Percentiles rank a stretch among this genome's conserved stretches.
phyloP scores from a whole-genome alignment of 2,888 invertebrate species.

The Agriopis aurantiaria region DNA sequence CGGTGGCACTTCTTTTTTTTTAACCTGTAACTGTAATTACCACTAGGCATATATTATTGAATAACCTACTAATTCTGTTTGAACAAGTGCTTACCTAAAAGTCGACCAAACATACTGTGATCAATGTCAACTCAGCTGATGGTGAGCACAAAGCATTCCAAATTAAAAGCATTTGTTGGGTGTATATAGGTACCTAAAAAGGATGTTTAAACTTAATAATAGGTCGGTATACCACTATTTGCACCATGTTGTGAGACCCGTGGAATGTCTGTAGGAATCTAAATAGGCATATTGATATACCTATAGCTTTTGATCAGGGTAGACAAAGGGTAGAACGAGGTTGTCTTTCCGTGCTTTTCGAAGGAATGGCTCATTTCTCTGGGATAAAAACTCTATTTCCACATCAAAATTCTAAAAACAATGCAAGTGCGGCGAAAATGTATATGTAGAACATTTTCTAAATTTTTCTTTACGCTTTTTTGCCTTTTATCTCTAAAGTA shows the following conservation, averaged over 20 bases:
- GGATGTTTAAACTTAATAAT: constrained; percentile 19
- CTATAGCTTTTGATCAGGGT: too few relatives aligned
- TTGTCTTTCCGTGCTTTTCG: too few relatives aligned
- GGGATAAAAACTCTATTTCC: too few relatives aligned
- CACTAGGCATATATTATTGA: constrained; percentile 36
- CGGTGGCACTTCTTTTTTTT: too few relatives aligned
- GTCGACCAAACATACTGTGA: not conserved
- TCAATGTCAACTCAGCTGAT: constrained; percentile 38
- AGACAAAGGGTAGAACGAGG: too few relatives aligned
- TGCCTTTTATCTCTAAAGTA: too few relatives aligned
- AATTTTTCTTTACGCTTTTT: too few relatives aligned
- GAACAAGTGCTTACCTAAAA: constrained; percentile 55
- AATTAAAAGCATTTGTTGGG: constrained; percentile 37
- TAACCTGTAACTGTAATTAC: too few relatives aligned
- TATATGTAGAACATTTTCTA: too few relatives aligned
- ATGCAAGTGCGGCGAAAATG: too few relatives aligned
- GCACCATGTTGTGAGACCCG: not conserved
- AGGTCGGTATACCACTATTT: not conserved
- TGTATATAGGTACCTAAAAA: not conserved
- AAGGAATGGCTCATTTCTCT: too few relatives aligned
- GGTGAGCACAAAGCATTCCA: constrained; percentile 39
- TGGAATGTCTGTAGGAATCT: not conserved
- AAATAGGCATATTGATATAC: not conserved
- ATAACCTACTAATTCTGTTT: constrained; percentile 62
- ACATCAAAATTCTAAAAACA: too few relatives aligned